Evolutionary conservation across 2,888 invertebrate species (phyloP).

Genomic region (Cataglyphis altisquamis): DNA sequence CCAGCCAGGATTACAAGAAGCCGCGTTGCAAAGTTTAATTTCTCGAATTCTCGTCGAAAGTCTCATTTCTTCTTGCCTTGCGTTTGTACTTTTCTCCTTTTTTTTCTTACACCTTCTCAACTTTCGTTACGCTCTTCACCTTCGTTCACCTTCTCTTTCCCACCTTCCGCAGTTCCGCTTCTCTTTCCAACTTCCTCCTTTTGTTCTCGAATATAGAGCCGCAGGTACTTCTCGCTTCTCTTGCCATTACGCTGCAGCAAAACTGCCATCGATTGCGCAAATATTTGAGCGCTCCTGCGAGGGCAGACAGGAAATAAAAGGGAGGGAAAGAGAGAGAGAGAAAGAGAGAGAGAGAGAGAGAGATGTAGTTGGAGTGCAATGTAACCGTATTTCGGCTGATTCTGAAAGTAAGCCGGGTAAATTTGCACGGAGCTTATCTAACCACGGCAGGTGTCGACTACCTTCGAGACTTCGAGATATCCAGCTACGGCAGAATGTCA

Average conservation of each 20-base stretch:
- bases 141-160: slow-evolving; percentile 4
- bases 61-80: slow-evolving; percentile 60
- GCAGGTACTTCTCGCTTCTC: slow-evolving; percentile 51
- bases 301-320: slow-evolving; percentile 22
- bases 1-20: slow-evolving; percentile 82
- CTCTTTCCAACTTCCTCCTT: slow-evolving; percentile 11
- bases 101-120: slow-evolving; percentile 22
- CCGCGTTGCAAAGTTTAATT: slow-evolving; percentile 81
- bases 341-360: slow-evolving; percentile 44
- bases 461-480: slow-evolving; percentile 53
- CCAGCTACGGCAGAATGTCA: background rate
- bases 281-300: slow-evolving; percentile 75
- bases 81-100: slow-evolving; percentile 51
- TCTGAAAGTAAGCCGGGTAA: slow-evolving; percentile 71
- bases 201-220: slow-evolving; percentile 40
- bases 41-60: slow-evolving; percentile 78
- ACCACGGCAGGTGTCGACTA: slow-evolving; percentile 63
- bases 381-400: slow-evolving; percentile 73
- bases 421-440: slow-evolving; percentile 77
- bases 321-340: slow-evolving; percentile 18
- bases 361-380: slow-evolving; percentile 39
- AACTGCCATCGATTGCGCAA: slow-evolving; percentile 76
- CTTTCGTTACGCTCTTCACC: slow-evolving; percentile 31
- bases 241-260: slow-evolving; percentile 63
- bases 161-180: slow-evolving; percentile 13